phyloP scores from a whole-genome alignment of 2,888 invertebrate species.

The Rhagium mordax region DNA sequence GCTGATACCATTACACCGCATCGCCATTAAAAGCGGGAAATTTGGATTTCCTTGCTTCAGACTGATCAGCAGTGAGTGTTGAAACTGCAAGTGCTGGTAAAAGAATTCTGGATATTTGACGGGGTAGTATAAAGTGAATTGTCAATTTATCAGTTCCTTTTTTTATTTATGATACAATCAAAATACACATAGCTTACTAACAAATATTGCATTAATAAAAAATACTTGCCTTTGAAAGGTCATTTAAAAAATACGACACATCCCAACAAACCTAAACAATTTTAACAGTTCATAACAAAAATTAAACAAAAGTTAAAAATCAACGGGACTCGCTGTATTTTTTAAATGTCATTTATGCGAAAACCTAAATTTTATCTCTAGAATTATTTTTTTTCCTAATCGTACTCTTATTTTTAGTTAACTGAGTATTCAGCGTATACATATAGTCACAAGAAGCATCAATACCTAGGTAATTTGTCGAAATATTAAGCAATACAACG shows the following conservation, averaged over 20 bases:
- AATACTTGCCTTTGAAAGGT: conserved; percentile 57
- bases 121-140: neutral
- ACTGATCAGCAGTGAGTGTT: no score
- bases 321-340: neutral
- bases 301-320: conserved; percentile 9
- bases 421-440: conserved; percentile 69
- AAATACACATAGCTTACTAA: conserved; percentile 69
- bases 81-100: neutral
- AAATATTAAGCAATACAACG: conserved; percentile 42
- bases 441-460: conserved; percentile 68
- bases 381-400: conserved; percentile 29
- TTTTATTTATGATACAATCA: conserved; percentile 66
- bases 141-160: conserved; percentile 53
- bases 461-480: conserved; percentile 53
- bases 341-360: conserved; percentile 15
- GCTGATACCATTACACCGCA: no score
- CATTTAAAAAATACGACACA: conserved; percentile 31
- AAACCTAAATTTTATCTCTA: conserved; percentile 29
- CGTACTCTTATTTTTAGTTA: conserved; percentile 40
- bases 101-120: neutral
- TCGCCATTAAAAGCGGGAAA: no score
- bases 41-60: no score
- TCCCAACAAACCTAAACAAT: conserved; percentile 40
- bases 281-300: conserved; percentile 48
- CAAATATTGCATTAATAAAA: conserved; percentile 68